Evolutionary conservation across 2,888 invertebrate genomes (phyloP), one percentile per base, ranked within the genome.

Genomic region (Brenthis hecate): DNA sequence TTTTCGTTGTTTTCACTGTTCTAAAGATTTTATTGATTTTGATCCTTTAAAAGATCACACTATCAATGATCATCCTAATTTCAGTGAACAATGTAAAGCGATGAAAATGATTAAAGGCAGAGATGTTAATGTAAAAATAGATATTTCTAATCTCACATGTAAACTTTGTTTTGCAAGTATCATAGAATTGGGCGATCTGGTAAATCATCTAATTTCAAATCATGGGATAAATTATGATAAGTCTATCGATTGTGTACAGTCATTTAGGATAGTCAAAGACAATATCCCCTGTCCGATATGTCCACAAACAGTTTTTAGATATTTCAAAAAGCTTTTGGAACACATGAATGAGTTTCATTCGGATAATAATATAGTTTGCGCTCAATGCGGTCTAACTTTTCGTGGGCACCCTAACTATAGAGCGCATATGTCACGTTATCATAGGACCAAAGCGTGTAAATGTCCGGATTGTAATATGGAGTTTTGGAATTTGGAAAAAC

Each of bases 1-100:
- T 67, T 85, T 82, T 57, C 75, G 79, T 13, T 85, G 84, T 66
- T 82, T 83, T 63, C 80, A 81, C 57, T 85, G 85, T 60, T 74
- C 79, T 0, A 76, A 78, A 69, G 77, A 78, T 70, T 80, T 78
- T 43, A 65, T 69, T 11, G 73, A 83, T 62, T 75, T 78, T 60
- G 77, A 80, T 65, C 65, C 71, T 53, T 23, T 80, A 43, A 75
- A 74, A 63, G 75, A 78, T 4, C 83, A 82, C 48, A 78, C 77
- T 3, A 69, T 72, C 0, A 68, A 63, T 13, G 58, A 75, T 60
- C 75, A 80, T 67, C 65, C 75, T 0, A 70, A 72, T 32, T 78
- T 75, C 48, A 77, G 77, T 68, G 70, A 75, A 1, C 76, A 78
- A 57, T 73, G 74, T 36, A 78, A 76, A 65, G 68, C 72, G 1